Conservation (phyloP, 2,797 vertebrate species). For the Leptoclinus maculatus region DNA sequence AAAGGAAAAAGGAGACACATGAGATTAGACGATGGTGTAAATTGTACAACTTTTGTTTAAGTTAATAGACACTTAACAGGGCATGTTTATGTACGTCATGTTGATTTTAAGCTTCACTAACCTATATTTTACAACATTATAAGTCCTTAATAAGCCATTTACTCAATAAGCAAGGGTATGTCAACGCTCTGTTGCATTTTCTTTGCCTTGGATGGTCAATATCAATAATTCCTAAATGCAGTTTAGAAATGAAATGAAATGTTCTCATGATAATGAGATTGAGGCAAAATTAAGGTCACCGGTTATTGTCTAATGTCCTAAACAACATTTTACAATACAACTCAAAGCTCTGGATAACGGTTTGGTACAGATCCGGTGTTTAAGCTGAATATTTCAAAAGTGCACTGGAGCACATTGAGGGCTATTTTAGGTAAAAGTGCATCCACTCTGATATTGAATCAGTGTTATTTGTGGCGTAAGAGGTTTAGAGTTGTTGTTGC, state of each 20-base stretch:
- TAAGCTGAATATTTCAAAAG: conserved; percentile 1
- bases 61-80: neutral
- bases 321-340: neutral
- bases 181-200: neutral
- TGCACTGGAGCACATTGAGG: neutral
- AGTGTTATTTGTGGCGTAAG: neutral
- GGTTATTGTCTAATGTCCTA: neutral
- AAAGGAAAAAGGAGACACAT: neutral
- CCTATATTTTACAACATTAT: neutral
- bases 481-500: neutral
- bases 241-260: conserved; percentile 14
- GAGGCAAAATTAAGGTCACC: conserved; percentile 7
- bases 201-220: conserved; percentile 3
- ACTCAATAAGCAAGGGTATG: neutral
- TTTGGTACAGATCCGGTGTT: neutral
- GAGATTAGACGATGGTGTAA: neutral
- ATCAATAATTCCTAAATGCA: conserved; percentile 9
- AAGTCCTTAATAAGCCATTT: neutral
- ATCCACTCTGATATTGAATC: neutral
- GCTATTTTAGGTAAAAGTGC: neutral
- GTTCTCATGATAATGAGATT: conserved; percentile 8
- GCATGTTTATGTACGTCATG: neutral
- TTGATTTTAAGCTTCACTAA: neutral
- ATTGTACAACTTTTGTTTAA: neutral
- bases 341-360: neutral